Base-by-base conservation (phyloP, 2,888 invertebrate species). In the Cantharis nigra region DNA sequence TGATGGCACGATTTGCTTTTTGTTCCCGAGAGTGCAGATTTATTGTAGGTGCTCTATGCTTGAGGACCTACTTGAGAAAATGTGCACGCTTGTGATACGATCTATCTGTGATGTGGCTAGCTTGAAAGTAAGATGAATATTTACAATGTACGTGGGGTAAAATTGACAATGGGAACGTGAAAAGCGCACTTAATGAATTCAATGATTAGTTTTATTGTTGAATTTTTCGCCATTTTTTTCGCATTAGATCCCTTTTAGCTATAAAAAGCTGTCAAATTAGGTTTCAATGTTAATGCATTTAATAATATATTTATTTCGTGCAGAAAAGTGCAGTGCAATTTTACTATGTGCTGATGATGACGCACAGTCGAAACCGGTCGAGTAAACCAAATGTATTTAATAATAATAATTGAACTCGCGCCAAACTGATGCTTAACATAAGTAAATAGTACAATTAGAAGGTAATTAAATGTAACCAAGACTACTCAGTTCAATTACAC, bases 1-100 rank as follows among this genome's bases (percentile, higher is more conserved):
- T 72, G 76, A 76, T 76, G 72, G 65, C 20, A 63, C 69, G 76
- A 79, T 76, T 77, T 76, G 79, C 78, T 81, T 78, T 79, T 76
- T 71, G 78, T 76, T 74, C 69, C 72, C 71, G 69, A 75, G 79
- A 74, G 79, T 78, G 79, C 76, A 81, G 81, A 82, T 82, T 81
- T 82, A 79, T 81, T 76, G 78, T 69, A 74, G 72, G 77, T 76
- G 49, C 49, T 49, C 74, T 72, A 71, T 77, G 79, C 76, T 77
- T 74, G 75, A 78, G 78, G 77, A 72, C 62, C 79, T 77, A 20
- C 75, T 82, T 82, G 76, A 67, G 79, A 82, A 78, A 77, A 77
- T 74, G 76, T 63, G 75, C 82, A 82, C 82, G 81, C 81, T 78
- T 71, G 69, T 77, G 81, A 82, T 82, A 79, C 78, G 78, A 82